Percentiles rank a stretch among this genome's conserved stretches.
phyloP scores from a whole-genome alignment of 2,113 vertebrate species.

The Aramus guarauna region DNA sequence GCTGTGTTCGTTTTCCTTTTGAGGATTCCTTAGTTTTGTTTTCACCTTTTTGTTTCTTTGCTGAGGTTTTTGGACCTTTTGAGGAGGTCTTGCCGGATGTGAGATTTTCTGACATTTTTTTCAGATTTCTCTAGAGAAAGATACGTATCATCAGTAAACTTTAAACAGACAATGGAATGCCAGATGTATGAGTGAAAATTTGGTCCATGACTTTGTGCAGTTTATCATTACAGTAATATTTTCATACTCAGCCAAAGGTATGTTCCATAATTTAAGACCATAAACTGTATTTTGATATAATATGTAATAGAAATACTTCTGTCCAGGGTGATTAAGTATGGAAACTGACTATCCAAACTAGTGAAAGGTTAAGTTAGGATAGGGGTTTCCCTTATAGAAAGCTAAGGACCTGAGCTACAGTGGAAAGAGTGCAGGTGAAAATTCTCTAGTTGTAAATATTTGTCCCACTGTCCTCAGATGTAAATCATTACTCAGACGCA shows the following conservation, averaged over 20 bases:
- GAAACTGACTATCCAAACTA: not conserved
- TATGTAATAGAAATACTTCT: not conserved
- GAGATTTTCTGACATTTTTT: constrained; percentile 43
- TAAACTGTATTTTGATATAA: not conserved
- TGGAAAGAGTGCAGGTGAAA: not conserved
- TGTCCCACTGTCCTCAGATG: not conserved
- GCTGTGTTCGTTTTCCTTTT: constrained; percentile 33
- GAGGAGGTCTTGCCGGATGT: not conserved
- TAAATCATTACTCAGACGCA: not conserved
- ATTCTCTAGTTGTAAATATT: not conserved
- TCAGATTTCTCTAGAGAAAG: constrained; percentile 8
- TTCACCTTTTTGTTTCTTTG: constrained; percentile 53
- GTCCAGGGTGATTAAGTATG: not conserved
- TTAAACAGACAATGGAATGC: not conserved
- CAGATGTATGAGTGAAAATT: not conserved
- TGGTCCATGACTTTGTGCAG: not conserved
- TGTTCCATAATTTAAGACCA: not conserved
- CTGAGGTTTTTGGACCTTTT: not conserved
- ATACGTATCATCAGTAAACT: not conserved
- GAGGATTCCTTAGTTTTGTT: not conserved
- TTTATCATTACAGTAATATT: not conserved
- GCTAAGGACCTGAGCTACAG: not conserved
- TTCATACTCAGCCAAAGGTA: not conserved
- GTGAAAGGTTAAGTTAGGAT: not conserved
- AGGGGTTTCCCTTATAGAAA: not conserved